A percentile compares a stretch with the other conserved stretches of the same genome.
Conservation (phyloP, 2,113 vertebrate genomes). For the Nerophis lumbriciformis region DNA sequence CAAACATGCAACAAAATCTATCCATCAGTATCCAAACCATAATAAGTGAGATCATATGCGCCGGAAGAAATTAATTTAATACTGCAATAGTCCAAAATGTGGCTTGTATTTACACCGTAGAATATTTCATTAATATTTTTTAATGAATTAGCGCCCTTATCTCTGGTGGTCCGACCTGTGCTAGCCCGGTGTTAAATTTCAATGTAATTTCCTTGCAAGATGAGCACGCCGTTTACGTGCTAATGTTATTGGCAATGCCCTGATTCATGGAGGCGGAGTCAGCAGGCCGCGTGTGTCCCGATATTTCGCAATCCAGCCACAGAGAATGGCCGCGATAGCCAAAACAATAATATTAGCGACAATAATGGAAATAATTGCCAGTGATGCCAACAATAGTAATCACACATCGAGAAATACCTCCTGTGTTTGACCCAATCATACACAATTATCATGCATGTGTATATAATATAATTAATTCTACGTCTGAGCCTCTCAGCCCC, state of each 20-base stretch:
- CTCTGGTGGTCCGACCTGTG: constrained; percentile 63
- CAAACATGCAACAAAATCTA: constrained; percentile 39
- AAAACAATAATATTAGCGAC: constrained; percentile 71
- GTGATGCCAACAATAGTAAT: constrained; percentile 66
- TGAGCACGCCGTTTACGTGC: constrained; percentile 61
- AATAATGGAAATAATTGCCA: constrained; percentile 70
- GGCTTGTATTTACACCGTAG: constrained; percentile 41
- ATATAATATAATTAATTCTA: constrained; percentile 99
- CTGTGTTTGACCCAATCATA: constrained; percentile 90
- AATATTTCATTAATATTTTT: constrained; percentile 75
- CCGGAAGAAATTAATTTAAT: constrained; percentile 58
- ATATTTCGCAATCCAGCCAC: constrained; percentile 61
- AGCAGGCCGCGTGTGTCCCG: constrained; percentile 56
- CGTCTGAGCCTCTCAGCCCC: constrained; percentile 88
- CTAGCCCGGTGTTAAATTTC: constrained; percentile 70
- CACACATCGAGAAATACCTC: constrained; percentile 73
- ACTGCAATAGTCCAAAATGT: constrained; percentile 57
- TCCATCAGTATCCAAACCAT: constrained; percentile 47
- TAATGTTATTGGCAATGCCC: constrained; percentile 63
- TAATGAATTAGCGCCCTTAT: constrained; percentile 71
- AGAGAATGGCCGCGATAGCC: constrained; percentile 57
- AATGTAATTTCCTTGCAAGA: constrained; percentile 70
- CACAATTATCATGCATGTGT: constrained; percentile 99
- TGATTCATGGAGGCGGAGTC: constrained; percentile 48
- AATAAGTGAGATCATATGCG: constrained; percentile 55